Conservation (phyloP, 2,888 invertebrate species). For the Noctua pronuba region DNA sequence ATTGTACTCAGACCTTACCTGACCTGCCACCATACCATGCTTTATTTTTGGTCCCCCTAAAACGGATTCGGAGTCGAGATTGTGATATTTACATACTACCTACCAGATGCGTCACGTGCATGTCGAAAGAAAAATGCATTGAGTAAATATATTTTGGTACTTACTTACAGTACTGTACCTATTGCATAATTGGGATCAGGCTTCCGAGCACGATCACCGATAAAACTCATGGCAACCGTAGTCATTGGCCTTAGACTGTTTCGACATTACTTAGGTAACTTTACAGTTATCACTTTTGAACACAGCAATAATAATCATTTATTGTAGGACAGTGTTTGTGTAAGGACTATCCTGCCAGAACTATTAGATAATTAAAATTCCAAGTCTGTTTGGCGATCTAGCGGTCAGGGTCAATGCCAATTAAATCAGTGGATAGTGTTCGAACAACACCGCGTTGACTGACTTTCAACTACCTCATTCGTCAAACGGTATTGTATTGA, state of each 20-base stretch:
- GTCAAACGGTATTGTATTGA: not conserved
- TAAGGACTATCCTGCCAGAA: constrained; percentile 17
- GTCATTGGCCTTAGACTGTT: constrained; percentile 48
- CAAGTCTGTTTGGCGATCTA: constrained; percentile 42
- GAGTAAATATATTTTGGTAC: constrained; percentile 10
- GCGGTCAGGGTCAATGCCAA: constrained; percentile 46
- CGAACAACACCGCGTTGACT: constrained; percentile 22
- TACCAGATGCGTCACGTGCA: not conserved
- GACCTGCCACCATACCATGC: not conserved
- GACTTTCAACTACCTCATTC: constrained; percentile 13
- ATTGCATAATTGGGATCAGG: constrained; percentile 18
- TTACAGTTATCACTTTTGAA: constrained; percentile 20
- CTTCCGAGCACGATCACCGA: constrained; percentile 39
- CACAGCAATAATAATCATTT: constrained; percentile 27
- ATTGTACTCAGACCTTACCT: not conserved
- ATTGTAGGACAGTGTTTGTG: constrained; percentile 11
- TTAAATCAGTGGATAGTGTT: constrained; percentile 36
- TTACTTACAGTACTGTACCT: not conserved
- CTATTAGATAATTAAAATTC: constrained; percentile 48
- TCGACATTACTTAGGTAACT: constrained; percentile 24
- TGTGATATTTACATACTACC: not conserved
- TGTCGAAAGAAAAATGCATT: not conserved
- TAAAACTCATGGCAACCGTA: constrained; percentile 55
- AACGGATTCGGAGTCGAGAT: not conserved
- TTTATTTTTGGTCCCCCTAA: not conserved